These are phyloP conservation scores for Philotrypesis tridentata DNA, from an alignment of 1,140 invertebrate genomes.

Conservation along the genomic window DNA sequence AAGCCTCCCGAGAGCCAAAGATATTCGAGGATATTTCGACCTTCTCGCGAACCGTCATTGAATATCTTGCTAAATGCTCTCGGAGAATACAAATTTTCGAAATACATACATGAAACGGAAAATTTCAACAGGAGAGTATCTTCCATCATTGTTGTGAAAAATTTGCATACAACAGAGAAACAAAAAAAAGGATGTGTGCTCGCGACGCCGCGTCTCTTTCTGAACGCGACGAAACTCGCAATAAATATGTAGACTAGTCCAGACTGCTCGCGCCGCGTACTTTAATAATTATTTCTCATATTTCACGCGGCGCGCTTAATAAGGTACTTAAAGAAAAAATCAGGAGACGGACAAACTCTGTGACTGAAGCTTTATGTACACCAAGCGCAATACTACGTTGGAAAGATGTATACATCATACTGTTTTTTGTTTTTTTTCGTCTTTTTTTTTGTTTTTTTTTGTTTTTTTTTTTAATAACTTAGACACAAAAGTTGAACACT, in stretches of 20 bases:
- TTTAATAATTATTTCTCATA: not conserved
- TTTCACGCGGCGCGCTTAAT: constrained; percentile 23
- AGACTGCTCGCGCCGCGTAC: constrained; percentile 33
- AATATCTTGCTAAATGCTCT: too few species aligned
- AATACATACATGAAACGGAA: not conserved
- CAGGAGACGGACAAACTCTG: constrained; percentile 31
- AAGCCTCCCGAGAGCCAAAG: constrained; percentile 18
- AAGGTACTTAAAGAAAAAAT: constrained; percentile 42
- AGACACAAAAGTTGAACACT: constrained; percentile 32
- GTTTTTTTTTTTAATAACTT: constrained; percentile 19
- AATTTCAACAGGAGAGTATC: constrained; percentile 48
- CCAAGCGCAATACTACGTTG: constrained; percentile 52
- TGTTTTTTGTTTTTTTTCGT: too few species aligned
- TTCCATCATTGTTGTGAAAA: constrained; percentile 16
- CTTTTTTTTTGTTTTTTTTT: too few species aligned
- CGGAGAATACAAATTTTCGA: not conserved
- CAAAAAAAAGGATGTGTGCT: constrained; percentile 33
- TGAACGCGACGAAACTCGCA: constrained; percentile 7
- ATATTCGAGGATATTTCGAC: constrained; percentile 8
- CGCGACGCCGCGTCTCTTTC: not conserved
- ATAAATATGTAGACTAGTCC: constrained; percentile 40
- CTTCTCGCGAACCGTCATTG: too few species aligned
- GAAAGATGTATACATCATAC: constrained; percentile 33
- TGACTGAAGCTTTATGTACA: constrained; percentile 47
- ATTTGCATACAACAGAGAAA: constrained; percentile 40